Conservation (phyloP, 2,888 invertebrate species). For the Masnerella sp. region DNA sequence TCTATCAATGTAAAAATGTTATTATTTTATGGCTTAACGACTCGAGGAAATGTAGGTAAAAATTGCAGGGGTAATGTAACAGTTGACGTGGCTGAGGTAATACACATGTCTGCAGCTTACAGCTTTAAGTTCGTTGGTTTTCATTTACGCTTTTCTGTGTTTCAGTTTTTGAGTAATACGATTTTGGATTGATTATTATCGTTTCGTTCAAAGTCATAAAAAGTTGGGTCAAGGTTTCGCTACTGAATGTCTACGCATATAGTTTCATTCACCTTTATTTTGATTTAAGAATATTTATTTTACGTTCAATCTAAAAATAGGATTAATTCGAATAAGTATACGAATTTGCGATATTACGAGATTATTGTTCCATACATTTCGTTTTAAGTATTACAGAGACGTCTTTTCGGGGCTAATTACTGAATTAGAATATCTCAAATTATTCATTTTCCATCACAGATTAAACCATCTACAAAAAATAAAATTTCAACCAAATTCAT, state of each 20-base stretch:
- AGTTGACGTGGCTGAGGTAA: constrained; percentile 52
- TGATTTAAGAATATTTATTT: constrained; percentile 34
- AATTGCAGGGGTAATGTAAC: constrained; percentile 49
- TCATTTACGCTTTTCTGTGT: constrained; percentile 21
- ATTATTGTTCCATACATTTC: constrained; percentile 28
- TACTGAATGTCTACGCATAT: constrained; percentile 27
- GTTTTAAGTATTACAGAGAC: constrained; percentile 38
- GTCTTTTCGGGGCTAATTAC: constrained; percentile 15
- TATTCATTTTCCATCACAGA: constrained; percentile 38
- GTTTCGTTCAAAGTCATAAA: constrained; percentile 10
- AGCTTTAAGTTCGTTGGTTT: constrained; percentile 33
- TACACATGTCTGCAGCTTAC: constrained; percentile 35
- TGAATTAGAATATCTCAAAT: constrained; percentile 39
- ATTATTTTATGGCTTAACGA: constrained; percentile 46
- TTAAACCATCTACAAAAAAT: constrained; percentile 29
- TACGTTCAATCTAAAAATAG: constrained; percentile 31
- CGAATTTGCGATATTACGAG: constrained; percentile 36
- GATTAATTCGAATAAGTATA: constrained; percentile 43
- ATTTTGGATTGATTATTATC: constrained; percentile 15
- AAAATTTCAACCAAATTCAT: constrained; percentile 26
- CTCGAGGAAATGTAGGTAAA: constrained; percentile 46
- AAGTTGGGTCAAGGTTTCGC: constrained; percentile 33
- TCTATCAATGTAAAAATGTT: constrained; percentile 67
- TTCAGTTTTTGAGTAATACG: constrained; percentile 13
- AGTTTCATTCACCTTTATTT: constrained; percentile 47